Percentiles rank a stretch among this genome's conserved stretches.
Conservation (phyloP, 2,888 invertebrate genomes). For the Pharmacophagus antenor region DNA sequence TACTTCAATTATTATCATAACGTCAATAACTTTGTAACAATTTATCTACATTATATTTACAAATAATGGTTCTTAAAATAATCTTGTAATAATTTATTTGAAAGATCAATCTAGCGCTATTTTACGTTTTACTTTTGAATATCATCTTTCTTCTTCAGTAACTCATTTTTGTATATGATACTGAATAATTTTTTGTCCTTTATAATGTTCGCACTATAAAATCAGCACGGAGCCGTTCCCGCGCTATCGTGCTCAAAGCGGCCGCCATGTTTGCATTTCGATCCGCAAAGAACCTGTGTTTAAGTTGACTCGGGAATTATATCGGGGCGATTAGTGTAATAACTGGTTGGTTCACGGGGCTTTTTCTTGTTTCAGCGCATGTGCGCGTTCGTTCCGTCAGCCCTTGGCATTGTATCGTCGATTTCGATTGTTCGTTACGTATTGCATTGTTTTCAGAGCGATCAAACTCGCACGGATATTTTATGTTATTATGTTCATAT, state of each 20-base stretch:
- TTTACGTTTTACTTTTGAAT: too few species aligned
- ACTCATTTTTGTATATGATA: too few species aligned
- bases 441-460: conserved; percentile 67
- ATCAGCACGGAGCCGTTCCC: conserved; percentile 56
- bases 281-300: conserved; percentile 80
- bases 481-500: conserved; percentile 44
- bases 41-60: too few species aligned
- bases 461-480: conserved; percentile 63
- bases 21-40: too few species aligned
- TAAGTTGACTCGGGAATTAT: conserved; percentile 81
- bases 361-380: conserved; percentile 72
- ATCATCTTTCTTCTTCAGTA: too few species aligned
- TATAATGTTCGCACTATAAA: conserved; percentile 35
- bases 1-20: too few species aligned
- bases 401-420: conserved; percentile 56
- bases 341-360: conserved; percentile 73
- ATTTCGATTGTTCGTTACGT: conserved; percentile 65
- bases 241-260: conserved; percentile 71
- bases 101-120: too few species aligned
- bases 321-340: conserved; percentile 81
- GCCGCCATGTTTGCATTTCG: conserved; percentile 81
- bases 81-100: too few species aligned
- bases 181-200: too few species aligned
- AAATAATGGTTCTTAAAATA: too few species aligned
- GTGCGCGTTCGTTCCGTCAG: conserved; percentile 62